phyloP scores from a whole-genome alignment of 2,797 vertebrate genomes.

The Borostomias antarcticus region DNA sequence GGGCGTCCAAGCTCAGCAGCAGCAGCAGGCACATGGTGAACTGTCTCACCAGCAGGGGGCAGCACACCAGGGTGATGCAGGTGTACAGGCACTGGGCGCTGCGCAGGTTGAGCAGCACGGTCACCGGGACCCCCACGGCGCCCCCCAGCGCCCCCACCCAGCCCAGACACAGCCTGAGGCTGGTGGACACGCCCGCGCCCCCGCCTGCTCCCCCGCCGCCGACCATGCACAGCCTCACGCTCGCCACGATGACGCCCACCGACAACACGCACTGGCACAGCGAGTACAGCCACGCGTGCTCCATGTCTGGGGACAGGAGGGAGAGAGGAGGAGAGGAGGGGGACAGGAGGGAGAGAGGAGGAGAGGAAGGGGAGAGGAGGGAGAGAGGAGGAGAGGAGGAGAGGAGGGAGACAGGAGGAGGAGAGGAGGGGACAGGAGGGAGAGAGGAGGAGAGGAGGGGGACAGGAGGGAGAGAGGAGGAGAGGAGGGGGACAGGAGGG shows the following conservation, averaged over 20 bases:
- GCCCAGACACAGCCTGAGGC: conserved; percentile 75
- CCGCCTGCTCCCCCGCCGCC: conserved; percentile 21
- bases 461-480: conserved; percentile 33
- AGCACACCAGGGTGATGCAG: conserved; percentile 78
- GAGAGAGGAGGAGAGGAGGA: conserved; percentile 19
- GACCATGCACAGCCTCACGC: conserved; percentile 66
- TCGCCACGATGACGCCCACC: conserved; percentile 59
- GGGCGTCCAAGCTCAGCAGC: conserved; percentile 73
- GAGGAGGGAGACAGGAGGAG: not conserved
- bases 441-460: conserved; percentile 19
- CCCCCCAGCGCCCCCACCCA: conserved; percentile 75
- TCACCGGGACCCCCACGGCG: conserved; percentile 67
- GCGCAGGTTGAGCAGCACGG: conserved; percentile 75
- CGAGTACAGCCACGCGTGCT: conserved; percentile 67
- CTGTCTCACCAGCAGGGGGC: conserved; percentile 78
- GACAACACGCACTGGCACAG: conserved; percentile 67
- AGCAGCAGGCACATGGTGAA: conserved; percentile 80
- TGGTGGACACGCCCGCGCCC: conserved; percentile 59
- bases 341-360: not conserved
- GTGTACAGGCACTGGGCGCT: conserved; percentile 77
- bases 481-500: conserved; percentile 28
- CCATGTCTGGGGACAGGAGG: conserved; percentile 58
- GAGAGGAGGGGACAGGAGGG: conserved; percentile 3
- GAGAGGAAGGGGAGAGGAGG: not conserved
- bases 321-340: not conserved